Evolutionary conservation across 2,888 invertebrate species (phyloP).

Genomic region (Cephus pulcher): DNA sequence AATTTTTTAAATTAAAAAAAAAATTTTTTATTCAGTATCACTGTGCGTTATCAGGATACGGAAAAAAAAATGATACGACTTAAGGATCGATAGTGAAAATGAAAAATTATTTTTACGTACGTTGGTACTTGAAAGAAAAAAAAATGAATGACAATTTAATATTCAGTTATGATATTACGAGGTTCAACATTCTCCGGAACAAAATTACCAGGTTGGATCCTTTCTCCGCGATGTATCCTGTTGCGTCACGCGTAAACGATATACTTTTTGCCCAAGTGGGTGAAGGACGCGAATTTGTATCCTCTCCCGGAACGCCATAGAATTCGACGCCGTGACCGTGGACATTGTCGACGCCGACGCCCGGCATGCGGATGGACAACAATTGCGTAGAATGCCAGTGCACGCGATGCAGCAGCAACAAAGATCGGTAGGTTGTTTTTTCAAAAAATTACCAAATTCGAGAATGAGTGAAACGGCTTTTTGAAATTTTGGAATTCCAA

Average conservation of each 20-base stretch:
- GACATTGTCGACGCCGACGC: not conserved
- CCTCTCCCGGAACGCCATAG: not conserved
- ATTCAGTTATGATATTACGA: not conserved
- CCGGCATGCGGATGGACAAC: not conserved
- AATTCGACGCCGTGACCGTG: not conserved
- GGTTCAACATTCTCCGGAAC: not conserved
- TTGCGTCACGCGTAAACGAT: conserved; percentile 45
- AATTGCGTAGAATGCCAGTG: not conserved
- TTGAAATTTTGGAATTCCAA: not conserved
- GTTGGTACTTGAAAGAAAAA: not conserved
- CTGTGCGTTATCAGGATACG: not conserved
- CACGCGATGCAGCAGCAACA: not conserved
- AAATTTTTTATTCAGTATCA: not conserved
- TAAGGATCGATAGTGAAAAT: not conserved
- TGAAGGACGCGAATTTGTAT: conserved; percentile 45
- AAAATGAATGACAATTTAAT: not conserved
- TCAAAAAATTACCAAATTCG: not conserved
- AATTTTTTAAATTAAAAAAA: too few species aligned
- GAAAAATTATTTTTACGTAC: not conserved
- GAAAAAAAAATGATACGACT: too few species aligned
- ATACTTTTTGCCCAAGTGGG: conserved; percentile 52
- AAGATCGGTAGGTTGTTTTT: not conserved
- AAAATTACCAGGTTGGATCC: conserved; percentile 31
- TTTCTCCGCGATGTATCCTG: conserved; percentile 42
- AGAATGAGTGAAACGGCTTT: not conserved